phyloP scores from a whole-genome alignment of 2,888 invertebrate species.

The Drosophila quasianomalipes region DNA sequence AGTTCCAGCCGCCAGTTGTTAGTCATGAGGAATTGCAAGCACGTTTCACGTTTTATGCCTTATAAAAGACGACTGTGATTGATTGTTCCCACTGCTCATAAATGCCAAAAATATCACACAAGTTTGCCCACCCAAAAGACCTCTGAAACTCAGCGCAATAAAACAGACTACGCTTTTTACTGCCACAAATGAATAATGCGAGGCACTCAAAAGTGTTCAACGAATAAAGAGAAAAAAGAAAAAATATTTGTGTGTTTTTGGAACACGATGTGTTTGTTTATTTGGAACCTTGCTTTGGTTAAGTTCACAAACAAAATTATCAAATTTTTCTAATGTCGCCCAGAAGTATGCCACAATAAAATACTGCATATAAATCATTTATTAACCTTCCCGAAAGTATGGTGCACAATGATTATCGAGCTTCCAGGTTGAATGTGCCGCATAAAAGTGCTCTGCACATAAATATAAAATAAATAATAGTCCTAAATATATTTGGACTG shows the following conservation, averaged over 20 bases:
- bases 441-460: background rate
- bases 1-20: background rate
- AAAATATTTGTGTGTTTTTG: background rate
- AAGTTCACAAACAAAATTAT: too few relatives aligned
- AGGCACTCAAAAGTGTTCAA: slow-evolving; percentile 45
- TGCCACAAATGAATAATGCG: background rate
- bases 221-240: background rate
- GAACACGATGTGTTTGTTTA: background rate
- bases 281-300: background rate
- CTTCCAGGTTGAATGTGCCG: background rate
- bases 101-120: slow-evolving; percentile 66
- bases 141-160: slow-evolving; percentile 1
- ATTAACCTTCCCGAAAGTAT: background rate
- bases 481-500: background rate
- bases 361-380: too few relatives aligned
- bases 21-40: slow-evolving; percentile 42
- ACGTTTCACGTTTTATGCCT: slow-evolving; percentile 65
- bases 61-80: slow-evolving; percentile 56
- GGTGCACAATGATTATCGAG: background rate
- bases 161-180: slow-evolving; percentile 7
- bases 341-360: background rate
- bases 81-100: slow-evolving; percentile 57
- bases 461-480: background rate
- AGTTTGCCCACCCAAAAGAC: background rate
- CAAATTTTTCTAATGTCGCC: background rate